Evolutionary conservation across 2,888 invertebrate species (phyloP), one percentile per base, ranked within the genome.

Genomic region (Hypercompe scribonia): DNA sequence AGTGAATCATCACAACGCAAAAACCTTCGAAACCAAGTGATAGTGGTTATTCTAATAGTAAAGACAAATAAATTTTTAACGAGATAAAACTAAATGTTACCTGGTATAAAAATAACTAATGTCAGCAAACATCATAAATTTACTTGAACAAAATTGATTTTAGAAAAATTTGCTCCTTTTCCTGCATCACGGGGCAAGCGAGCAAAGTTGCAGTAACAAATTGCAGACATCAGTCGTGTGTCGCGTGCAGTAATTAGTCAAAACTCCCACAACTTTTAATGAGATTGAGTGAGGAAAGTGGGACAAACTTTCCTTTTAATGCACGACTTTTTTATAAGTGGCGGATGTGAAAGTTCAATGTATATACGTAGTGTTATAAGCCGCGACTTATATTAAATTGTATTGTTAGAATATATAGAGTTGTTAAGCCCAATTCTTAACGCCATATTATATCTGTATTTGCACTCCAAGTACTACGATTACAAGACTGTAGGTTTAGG

Each of bases 251-350:
- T 89, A 90, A 89, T 89, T 90, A 90, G 86, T 87, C 87, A 85
- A 86, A 88, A 89, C 87, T 88, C 77, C 77, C 78, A 75, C 77
- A 88, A 90, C 88, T 89, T 90, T 89, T 90, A 90, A 90, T 88
- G 89, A 90, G 88, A 81, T 81, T 81, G 81, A 81, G 79, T 77
- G 79, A 31, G 74, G 74, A 69, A 77, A 77, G 79, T 42, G 74
- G 73, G 78, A 72, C 65, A 72, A 83, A 84, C 76, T 82, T 84
- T 79, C 65, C 78, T 73, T 77, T 78, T 83, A 79, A 73, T 61
- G 64, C 65, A 34, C 24, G 72, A 71, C 69, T 76, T 80, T 82
- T 78, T 69, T 78, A 73, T 69, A 78, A 82, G 79, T 72, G 68
- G 65, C 58, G 73, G 54, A 73, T 33, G 66, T 65, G 31, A 74